Percentiles rank a stretch among this genome's conserved stretches.
These are phyloP conservation scores for Bufotes viridis DNA, from an alignment of 2,797 vertebrate species.

Conservation along the genomic window DNA sequence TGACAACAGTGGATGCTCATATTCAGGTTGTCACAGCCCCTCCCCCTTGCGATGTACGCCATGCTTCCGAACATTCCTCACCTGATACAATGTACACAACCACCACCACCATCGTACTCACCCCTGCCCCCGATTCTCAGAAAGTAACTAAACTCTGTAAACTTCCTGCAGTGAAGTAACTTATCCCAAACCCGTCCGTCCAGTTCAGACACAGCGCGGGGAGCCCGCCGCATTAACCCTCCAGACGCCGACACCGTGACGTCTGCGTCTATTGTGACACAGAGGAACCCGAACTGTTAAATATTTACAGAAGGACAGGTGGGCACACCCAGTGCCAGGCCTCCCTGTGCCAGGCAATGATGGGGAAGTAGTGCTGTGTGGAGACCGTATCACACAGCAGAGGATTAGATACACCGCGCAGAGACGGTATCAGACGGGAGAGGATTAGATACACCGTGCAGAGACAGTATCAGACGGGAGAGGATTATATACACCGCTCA, in stretches of 20 bases:
- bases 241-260: not conserved
- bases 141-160: not conserved
- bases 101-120: not conserved
- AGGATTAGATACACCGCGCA: not conserved
- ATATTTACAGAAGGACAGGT: not conserved
- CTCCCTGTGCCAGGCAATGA: not conserved
- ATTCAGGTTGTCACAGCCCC: not conserved
- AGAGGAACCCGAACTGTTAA: not conserved
- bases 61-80: not conserved
- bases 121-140: not conserved
- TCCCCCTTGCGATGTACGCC: not conserved
- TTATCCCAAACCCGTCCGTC: constrained; percentile 26
- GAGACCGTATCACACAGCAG: no score
- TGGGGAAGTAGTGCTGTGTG: not conserved
- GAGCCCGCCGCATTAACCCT: not conserved
- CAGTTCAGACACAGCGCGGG: not conserved
- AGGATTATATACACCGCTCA: no score
- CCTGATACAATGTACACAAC: not conserved
- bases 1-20: no score
- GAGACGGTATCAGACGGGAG: not conserved
- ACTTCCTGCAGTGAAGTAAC: not conserved
- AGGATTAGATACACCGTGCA: no score
- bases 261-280: not conserved
- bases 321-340: not conserved
- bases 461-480: no score